Percentiles rank a stretch among this genome's conserved stretches.
These are phyloP conservation scores for Dolichopus griseipennis DNA, from an alignment of 2,888 invertebrate genomes.

Conservation along the genomic window DNA sequence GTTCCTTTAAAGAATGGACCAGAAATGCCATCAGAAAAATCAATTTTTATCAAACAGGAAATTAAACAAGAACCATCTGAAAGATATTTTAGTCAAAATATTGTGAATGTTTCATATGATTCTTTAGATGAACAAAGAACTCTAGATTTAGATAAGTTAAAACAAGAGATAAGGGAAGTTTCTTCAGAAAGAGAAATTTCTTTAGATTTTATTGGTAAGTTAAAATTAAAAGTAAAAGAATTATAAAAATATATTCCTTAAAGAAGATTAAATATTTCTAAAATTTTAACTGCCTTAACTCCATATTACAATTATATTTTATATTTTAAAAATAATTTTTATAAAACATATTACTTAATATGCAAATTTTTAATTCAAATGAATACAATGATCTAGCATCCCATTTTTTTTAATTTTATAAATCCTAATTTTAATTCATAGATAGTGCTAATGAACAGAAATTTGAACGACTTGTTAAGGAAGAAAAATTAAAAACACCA, in stretches of 20 bases:
- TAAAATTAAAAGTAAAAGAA: background rate
- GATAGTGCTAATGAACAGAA: conserved; percentile 40
- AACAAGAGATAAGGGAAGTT: conserved; percentile 22
- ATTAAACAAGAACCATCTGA: background rate
- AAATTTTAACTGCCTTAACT: too few species aligned
- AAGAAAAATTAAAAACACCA: conserved; percentile 41
- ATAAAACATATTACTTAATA: too few species aligned
- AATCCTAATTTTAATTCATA: conserved; percentile 22
- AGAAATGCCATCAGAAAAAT: background rate
- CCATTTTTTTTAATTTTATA: background rate
- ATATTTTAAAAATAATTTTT: too few species aligned
- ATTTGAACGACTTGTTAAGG: conserved; percentile 37
- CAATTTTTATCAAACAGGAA: background rate
- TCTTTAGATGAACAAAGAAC: background rate
- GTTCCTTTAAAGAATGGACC: too few species aligned
- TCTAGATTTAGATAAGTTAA: background rate
- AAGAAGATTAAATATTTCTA: too few species aligned
- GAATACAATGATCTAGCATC: background rate
- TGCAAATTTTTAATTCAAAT: background rate
- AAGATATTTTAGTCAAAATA: background rate
- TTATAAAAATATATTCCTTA: too few species aligned
- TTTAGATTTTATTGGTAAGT: conserved; percentile 27
- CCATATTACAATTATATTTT: too few species aligned
- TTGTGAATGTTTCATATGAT: background rate
- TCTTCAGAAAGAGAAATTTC: conserved; percentile 30